These are phyloP conservation scores for Rallus limicola DNA, from an alignment of 2,113 vertebrate species.

Conservation along the genomic window DNA sequence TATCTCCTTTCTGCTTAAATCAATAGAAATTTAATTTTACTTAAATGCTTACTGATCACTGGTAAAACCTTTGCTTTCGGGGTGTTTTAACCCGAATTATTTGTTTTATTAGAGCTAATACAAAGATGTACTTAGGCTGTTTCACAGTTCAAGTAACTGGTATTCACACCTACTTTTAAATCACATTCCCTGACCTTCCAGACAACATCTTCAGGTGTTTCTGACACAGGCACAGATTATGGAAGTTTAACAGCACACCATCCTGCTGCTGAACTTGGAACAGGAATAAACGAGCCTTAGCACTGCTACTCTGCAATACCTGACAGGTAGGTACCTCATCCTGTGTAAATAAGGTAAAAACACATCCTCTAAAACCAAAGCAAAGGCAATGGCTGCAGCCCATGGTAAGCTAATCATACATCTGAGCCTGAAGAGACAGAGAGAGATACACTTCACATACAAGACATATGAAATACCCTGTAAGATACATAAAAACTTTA, in stretches of 20 bases:
- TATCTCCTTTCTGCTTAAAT: constrained; percentile 40
- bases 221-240: not conserved
- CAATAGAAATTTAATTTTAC: constrained; percentile 59
- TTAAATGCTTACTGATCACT: constrained; percentile 20
- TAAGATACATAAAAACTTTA: not conserved
- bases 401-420: not conserved
- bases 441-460: not conserved
- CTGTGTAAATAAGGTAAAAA: not conserved
- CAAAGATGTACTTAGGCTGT: not conserved
- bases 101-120: constrained; percentile 36
- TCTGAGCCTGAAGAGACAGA: not conserved
- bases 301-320: not conserved
- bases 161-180: not conserved
- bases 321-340: not conserved
- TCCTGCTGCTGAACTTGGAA: not conserved
- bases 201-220: not conserved
- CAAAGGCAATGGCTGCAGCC: not conserved
- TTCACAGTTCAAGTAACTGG: not conserved
- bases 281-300: not conserved
- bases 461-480: not conserved
- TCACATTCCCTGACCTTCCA: not conserved
- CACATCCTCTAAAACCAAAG: not conserved
- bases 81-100: not conserved
- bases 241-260: not conserved
- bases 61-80: not conserved